Evolutionary conservation across 2,888 invertebrate species (phyloP).

Genomic region (Globia sparganii): DNA sequence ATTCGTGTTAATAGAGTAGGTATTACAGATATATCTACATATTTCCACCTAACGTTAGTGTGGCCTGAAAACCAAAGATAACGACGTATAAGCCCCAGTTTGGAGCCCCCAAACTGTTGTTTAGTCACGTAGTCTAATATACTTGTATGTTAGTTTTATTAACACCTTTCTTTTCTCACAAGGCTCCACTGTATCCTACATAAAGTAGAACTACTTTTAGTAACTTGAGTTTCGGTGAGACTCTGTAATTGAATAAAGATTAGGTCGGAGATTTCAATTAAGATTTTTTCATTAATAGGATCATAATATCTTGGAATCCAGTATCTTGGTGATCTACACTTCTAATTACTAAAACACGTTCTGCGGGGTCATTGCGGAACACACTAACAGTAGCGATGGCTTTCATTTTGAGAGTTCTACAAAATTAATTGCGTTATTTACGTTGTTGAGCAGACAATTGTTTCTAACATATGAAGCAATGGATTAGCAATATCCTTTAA

Average conservation of each 20-base stretch:
- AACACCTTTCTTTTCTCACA: slow-evolving; percentile 42
- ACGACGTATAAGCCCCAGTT: slow-evolving; percentile 38
- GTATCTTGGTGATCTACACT: neutral
- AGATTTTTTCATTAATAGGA: neutral
- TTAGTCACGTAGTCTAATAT: slow-evolving; percentile 46
- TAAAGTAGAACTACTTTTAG: slow-evolving; percentile 19
- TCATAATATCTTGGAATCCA: neutral
- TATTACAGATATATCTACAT: slow-evolving; percentile 7
- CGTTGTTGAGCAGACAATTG: neutral
- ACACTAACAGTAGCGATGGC: neutral
- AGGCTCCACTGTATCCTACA: slow-evolving; percentile 8
- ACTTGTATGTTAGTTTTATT: slow-evolving; percentile 40
- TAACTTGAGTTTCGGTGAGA: slow-evolving; percentile 6
- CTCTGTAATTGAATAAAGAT: slow-evolving; percentile 16
- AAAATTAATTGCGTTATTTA: neutral
- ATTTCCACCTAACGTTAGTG: slow-evolving; percentile 13
- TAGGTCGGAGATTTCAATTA: slow-evolving; percentile 3
- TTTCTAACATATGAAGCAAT: neutral
- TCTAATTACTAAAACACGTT: neutral
- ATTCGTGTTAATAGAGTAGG: neutral
- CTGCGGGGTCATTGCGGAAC: neutral
- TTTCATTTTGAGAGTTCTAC: neutral
- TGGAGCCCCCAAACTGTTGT: slow-evolving; percentile 31
- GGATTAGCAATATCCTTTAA: neutral
- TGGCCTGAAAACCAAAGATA: slow-evolving; percentile 52